Base-by-base conservation (phyloP, 2,113 vertebrate species). In the Oreocharis arfaki region DNA sequence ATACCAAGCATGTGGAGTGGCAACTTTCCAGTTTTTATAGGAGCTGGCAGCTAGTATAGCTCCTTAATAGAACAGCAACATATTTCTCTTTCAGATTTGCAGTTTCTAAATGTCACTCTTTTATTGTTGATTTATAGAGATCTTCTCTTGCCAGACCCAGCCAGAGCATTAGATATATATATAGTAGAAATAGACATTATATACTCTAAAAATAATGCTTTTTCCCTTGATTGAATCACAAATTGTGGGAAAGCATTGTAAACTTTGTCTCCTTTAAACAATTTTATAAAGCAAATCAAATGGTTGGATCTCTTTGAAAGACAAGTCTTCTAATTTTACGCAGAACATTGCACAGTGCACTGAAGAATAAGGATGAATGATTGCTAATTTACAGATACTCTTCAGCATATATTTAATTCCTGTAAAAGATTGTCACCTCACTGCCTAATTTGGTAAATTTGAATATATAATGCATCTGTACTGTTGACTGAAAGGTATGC, bases 71-170 rank as follows among this genome's bases (percentile, higher is more conserved):
- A 96, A 93, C 42, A 93, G 67, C 78, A 94, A 94, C 90, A 91
- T 65, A 94, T 88, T 96, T 96, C 42, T 96, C 67, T 91, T 91
- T 96, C 64, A 93, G 64, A 91, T 84, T 92, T 81, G 42, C 71
- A 63, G 71, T 90, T 93, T 94, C 83, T 93, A 95, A 96, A 96
- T 95, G 95, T 88, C 95, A 94, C 16, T 87, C 32, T 63, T 89
- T 68, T 71, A 75, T 42, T 95, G 78, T 67, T 91, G 95, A 92
- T 96, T 96, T 95, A 95, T 63, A 69, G 30, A 87, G 19, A 53
- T 39, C 32, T 87, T 93, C 91, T 78, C 57, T 93, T 12, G 7
- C 50, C 70, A 90, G 65, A 86, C 50, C 24, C 41, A 80, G 90
- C 39, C 83, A 68, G 42, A 93, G 50, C 52, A 89, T 70, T 74